Percentiles rank a stretch among this genome's conserved stretches.
phyloP scores from a whole-genome alignment of 1,140 invertebrate species.

The Telenomus remus region DNA sequence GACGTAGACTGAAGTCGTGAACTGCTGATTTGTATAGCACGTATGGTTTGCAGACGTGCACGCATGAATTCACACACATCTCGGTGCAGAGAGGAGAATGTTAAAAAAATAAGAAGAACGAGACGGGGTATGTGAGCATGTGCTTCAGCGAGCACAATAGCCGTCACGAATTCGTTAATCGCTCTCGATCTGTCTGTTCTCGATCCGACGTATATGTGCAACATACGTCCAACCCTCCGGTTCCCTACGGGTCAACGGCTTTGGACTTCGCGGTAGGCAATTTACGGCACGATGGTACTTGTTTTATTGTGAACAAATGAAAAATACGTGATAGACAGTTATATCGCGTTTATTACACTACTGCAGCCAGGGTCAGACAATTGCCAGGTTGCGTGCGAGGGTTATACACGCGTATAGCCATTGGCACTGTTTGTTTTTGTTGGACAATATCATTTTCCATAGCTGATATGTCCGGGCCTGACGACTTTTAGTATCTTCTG shows the following conservation, averaged over 20 bases:
- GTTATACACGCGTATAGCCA: neutral
- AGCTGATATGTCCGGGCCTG: slow-evolving; percentile 9
- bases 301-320: slow-evolving; percentile 43
- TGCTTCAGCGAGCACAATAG: slow-evolving; percentile 63
- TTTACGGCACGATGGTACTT: slow-evolving; percentile 51
- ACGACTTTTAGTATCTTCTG: slow-evolving; percentile 18
- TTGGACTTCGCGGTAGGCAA: slow-evolving; percentile 54
- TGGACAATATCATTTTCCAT: slow-evolving; percentile 29
- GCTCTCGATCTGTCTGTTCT: slow-evolving; percentile 70
- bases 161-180: slow-evolving; percentile 74
- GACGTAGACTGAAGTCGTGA: slow-evolving; percentile 6
- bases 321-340: slow-evolving; percentile 48
- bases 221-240: slow-evolving; percentile 29
- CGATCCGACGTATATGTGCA: slow-evolving; percentile 19
- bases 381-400: slow-evolving; percentile 15
- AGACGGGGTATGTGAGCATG: slow-evolving; percentile 15
- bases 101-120: slow-evolving; percentile 1
- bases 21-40: slow-evolving; percentile 43
- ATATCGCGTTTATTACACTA: slow-evolving; percentile 48
- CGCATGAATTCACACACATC: slow-evolving; percentile 56
- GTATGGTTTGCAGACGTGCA: slow-evolving; percentile 57
- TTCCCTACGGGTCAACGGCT: slow-evolving; percentile 68
- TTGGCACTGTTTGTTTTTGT: slow-evolving; percentile 32
- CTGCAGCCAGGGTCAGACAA: slow-evolving; percentile 21
- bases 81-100: slow-evolving; percentile 3